Percentiles rank a stretch among this genome's conserved stretches.
These are phyloP conservation scores for Drosophila maculinotata DNA, from an alignment of 2,888 invertebrate genomes.

Conservation along the genomic window DNA sequence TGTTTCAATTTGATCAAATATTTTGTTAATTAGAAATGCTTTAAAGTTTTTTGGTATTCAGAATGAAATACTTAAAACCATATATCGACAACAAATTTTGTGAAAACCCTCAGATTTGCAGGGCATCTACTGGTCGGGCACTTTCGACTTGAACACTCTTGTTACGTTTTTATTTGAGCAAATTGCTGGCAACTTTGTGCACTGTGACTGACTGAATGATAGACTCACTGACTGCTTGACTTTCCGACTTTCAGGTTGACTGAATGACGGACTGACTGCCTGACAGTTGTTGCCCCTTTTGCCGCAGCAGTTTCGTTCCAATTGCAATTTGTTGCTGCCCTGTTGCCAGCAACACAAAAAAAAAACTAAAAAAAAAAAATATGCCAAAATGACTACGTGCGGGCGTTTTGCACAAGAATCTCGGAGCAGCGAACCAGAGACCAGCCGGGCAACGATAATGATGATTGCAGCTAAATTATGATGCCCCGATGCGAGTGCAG, in stretches of 20 bases:
- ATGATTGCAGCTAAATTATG: slow-evolving; percentile 85
- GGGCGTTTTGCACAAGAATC: slow-evolving; percentile 74
- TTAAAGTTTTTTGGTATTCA: too few species aligned
- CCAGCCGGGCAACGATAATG: slow-evolving; percentile 78
- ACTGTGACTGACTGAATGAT: slow-evolving; percentile 78
- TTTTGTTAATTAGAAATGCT: too few species aligned
- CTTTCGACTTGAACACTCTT: not conserved
- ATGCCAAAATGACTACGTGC: slow-evolving; percentile 76
- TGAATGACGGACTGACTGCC: slow-evolving; percentile 71
- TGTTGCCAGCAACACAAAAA: slow-evolving; percentile 23
- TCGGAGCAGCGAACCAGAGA: slow-evolving; percentile 36
- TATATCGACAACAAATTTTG: too few species aligned
- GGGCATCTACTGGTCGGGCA: not conserved
- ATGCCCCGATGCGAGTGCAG: slow-evolving; percentile 67
- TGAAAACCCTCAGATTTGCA: not conserved
- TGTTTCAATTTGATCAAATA: too few species aligned
- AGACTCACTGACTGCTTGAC: slow-evolving; percentile 73
- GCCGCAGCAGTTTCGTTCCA: slow-evolving; percentile 45
- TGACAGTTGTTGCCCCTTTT: slow-evolving; percentile 60
- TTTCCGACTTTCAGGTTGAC: slow-evolving; percentile 67
- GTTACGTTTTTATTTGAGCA: slow-evolving; percentile 81
- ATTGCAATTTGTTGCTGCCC: slow-evolving; percentile 58
- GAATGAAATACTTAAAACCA: too few species aligned
- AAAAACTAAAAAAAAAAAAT: slow-evolving; percentile 29
- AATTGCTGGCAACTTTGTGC: slow-evolving; percentile 79